Evolutionary conservation across 2,888 invertebrate species (phyloP).

Genomic region (Ormyrus nitidulus): DNA sequence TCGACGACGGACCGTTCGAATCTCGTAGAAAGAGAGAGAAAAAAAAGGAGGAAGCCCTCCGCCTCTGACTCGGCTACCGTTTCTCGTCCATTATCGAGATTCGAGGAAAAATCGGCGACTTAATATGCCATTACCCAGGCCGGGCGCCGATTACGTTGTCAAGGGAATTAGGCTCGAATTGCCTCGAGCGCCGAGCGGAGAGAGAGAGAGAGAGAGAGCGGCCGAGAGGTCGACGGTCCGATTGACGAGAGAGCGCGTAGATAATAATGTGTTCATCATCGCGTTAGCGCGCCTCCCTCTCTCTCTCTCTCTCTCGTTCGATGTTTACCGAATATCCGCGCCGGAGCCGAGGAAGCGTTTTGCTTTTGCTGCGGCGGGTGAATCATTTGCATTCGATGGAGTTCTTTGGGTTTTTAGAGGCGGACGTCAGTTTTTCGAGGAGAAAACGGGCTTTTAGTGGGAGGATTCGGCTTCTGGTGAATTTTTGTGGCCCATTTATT

Average conservation of each 20-base stretch:
- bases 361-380: neutral
- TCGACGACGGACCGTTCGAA: too few relatives aligned
- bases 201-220: slow-evolving; percentile 3
- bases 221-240: slow-evolving; percentile 38
- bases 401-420: too few relatives aligned
- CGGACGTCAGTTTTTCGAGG: too few relatives aligned
- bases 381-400: slow-evolving; percentile 23
- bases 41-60: too few relatives aligned
- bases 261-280: slow-evolving; percentile 54
- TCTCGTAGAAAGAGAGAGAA: too few relatives aligned
- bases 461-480: too few relatives aligned
- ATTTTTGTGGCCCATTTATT: too few relatives aligned
- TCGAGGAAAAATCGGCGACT: slow-evolving; percentile 50
- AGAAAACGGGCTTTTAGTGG: too few relatives aligned
- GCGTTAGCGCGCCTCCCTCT: slow-evolving; percentile 28
- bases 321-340: slow-evolving; percentile 33
- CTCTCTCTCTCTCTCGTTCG: too few relatives aligned
- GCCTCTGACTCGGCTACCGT: slow-evolving; percentile 33
- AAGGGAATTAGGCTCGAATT: slow-evolving; percentile 61
- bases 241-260: slow-evolving; percentile 34
- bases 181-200: slow-evolving; percentile 54
- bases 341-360: neutral
- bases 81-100: slow-evolving; percentile 26
- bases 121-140: slow-evolving; percentile 42
- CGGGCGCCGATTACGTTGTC: slow-evolving; percentile 60